Evolutionary conservation across 2,797 vertebrate species (phyloP).

Genomic region (Danio choprae): DNA sequence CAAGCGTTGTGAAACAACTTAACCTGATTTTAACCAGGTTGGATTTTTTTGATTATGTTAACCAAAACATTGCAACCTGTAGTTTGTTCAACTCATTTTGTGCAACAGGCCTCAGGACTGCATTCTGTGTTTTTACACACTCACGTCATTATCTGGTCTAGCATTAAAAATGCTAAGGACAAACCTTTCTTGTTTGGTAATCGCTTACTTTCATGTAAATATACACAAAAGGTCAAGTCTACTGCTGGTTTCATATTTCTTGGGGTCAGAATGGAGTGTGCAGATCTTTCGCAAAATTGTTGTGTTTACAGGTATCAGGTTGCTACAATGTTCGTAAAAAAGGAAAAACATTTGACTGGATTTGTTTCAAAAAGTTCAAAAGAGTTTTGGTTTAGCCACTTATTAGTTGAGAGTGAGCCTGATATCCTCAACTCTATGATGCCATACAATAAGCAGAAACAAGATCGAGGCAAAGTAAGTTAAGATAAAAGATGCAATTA

Average conservation of each 20-base stretch:
- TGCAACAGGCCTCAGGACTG: too few species aligned
- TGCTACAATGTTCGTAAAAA: slow-evolving; percentile 1
- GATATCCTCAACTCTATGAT: not conserved
- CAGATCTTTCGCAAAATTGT: not conserved
- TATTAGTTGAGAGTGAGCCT: not conserved
- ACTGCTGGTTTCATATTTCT: not conserved
- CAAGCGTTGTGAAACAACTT: too few species aligned
- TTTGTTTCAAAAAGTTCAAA: not conserved
- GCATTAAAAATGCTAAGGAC: too few species aligned
- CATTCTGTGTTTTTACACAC: too few species aligned
- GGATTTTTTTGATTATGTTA: too few species aligned
- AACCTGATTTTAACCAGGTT: too few species aligned
- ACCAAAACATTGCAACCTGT: too few species aligned
- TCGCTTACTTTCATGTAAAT: too few species aligned
- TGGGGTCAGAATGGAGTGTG: not conserved
- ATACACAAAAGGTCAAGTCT: slow-evolving; percentile 4
- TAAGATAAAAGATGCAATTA: slow-evolving; percentile 15
- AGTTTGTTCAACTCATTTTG: too few species aligned
- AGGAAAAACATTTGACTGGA: not conserved
- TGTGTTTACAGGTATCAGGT: not conserved
- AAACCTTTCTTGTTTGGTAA: too few species aligned
- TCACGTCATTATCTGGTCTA: too few species aligned
- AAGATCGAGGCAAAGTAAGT: not conserved
- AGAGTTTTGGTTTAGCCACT: not conserved
- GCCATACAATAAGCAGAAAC: not conserved